These are phyloP conservation scores for Laticauda colubrina DNA, from an alignment of 2,113 vertebrate genomes.

Conservation along the genomic window DNA sequence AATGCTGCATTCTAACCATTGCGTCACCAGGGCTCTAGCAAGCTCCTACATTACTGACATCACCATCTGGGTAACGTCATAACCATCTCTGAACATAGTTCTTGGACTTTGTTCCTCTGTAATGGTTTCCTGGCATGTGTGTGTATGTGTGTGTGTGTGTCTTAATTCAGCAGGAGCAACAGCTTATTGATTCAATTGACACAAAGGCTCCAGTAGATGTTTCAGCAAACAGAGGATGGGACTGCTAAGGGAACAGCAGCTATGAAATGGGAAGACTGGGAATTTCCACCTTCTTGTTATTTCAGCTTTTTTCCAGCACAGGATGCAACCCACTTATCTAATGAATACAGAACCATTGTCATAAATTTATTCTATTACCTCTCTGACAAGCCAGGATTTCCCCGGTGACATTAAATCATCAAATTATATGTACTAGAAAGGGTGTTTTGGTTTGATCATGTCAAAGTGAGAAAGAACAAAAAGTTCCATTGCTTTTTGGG, in stretches of 20 bases:
- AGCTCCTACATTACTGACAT: not conserved
- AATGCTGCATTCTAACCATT: not conserved
- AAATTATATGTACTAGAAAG: not conserved
- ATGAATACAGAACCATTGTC: not conserved
- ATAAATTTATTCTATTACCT: not conserved
- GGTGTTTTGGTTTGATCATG: not conserved
- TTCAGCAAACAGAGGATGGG: not conserved
- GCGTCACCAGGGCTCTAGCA: not conserved
- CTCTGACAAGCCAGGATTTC: not conserved
- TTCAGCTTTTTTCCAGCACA: not conserved
- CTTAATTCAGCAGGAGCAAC: not conserved
- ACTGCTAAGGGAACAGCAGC: not conserved
- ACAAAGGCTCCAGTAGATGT: not conserved
- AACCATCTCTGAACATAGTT: not conserved
- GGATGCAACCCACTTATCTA: not conserved
- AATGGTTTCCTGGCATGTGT: not conserved
- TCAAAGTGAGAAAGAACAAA: not conserved
- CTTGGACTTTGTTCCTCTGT: not conserved
- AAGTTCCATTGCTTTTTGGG: not conserved
- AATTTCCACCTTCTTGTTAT: conserved; percentile 2
- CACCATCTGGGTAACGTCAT: not conserved
- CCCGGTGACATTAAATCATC: not conserved
- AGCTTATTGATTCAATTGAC: not conserved
- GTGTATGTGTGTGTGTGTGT: not conserved
- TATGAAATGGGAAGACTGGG: not conserved